A percentile compares a stretch with the other conserved stretches of the same genome.
These are phyloP conservation scores for Yponomeuta evonymella DNA, from an alignment of 2,888 invertebrate species.

Conservation along the genomic window DNA sequence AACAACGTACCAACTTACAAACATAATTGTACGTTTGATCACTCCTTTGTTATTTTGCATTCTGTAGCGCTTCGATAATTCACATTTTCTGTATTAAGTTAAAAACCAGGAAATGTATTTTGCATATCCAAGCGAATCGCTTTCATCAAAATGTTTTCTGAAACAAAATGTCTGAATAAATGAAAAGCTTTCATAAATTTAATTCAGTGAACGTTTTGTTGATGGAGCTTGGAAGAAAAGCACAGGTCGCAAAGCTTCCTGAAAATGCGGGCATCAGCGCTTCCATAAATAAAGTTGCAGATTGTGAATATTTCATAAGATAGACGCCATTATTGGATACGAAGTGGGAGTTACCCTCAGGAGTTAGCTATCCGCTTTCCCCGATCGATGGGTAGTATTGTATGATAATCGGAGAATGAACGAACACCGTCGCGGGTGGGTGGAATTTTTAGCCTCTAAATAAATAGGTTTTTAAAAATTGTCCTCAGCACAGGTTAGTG, in stretches of 20 bases:
- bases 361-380: not conserved
- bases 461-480: too few species aligned
- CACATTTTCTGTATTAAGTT: not conserved
- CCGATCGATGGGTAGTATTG: not conserved
- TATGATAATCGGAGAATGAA: not conserved
- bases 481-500: too few species aligned
- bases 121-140: not conserved
- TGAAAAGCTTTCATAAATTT: not conserved
- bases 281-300: slow-evolving; percentile 58
- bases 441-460: too few species aligned
- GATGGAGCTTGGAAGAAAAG: not conserved
- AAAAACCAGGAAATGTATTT: not conserved
- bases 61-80: not conserved
- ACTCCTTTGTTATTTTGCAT: not conserved
- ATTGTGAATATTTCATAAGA: slow-evolving; percentile 68
- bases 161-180: not conserved
- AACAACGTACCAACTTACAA: not conserved
- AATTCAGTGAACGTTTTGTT: slow-evolving; percentile 1
- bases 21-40: not conserved
- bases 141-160: not conserved
- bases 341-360: not conserved
- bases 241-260: slow-evolving; percentile 24
- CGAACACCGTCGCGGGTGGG: not conserved
- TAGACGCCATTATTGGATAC: slow-evolving; percentile 36
- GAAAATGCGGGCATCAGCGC: slow-evolving; percentile 28